A percentile compares a stretch with the other conserved stretches of the same genome.
phyloP scores from a whole-genome alignment of 1,140 invertebrate species.

The Pseudomyrmex sp. region DNA sequence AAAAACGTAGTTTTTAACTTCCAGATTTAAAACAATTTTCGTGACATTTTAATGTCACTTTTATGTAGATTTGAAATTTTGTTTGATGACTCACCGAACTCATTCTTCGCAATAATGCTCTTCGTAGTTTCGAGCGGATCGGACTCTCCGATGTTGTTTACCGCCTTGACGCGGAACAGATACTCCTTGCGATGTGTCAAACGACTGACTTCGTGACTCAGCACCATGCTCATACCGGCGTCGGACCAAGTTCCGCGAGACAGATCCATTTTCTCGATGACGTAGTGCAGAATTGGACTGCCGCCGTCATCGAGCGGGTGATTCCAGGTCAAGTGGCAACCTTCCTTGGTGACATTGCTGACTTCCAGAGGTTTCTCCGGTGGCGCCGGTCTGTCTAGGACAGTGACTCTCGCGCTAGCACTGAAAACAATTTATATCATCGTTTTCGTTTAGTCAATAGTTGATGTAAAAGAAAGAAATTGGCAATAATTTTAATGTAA shows the following conservation, averaged over 20 bases:
- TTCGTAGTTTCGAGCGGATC: slow-evolving; percentile 94
- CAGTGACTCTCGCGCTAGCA: slow-evolving; percentile 94
- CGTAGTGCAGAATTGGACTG: slow-evolving; percentile 97
- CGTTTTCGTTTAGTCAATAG: neutral
- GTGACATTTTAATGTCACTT: neutral
- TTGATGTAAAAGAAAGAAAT: too few species aligned
- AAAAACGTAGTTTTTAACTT: neutral
- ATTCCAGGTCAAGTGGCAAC: slow-evolving; percentile 94
- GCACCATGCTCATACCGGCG: slow-evolving; percentile 93
- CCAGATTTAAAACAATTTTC: neutral
- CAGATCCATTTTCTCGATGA: slow-evolving; percentile 99
- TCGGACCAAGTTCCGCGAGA: slow-evolving; percentile 98
- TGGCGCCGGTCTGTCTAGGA: slow-evolving; percentile 94
- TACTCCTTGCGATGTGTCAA: slow-evolving; percentile 97
- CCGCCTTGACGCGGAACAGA: slow-evolving; percentile 95
- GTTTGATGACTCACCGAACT: slow-evolving; percentile 87
- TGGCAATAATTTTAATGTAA: too few species aligned
- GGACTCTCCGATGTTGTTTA: slow-evolving; percentile 98
- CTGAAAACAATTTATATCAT: slow-evolving; percentile 78
- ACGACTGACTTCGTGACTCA: slow-evolving; percentile 93
- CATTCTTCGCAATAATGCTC: slow-evolving; percentile 97
- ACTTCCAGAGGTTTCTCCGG: slow-evolving; percentile 95
- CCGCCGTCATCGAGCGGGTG: slow-evolving; percentile 95
- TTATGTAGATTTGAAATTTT: slow-evolving; percentile 10
- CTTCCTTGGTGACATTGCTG: slow-evolving; percentile 94